These are phyloP conservation scores for Puma concolor DNA, from an alignment of 2,113 vertebrate genomes.

Conservation along the genomic window DNA sequence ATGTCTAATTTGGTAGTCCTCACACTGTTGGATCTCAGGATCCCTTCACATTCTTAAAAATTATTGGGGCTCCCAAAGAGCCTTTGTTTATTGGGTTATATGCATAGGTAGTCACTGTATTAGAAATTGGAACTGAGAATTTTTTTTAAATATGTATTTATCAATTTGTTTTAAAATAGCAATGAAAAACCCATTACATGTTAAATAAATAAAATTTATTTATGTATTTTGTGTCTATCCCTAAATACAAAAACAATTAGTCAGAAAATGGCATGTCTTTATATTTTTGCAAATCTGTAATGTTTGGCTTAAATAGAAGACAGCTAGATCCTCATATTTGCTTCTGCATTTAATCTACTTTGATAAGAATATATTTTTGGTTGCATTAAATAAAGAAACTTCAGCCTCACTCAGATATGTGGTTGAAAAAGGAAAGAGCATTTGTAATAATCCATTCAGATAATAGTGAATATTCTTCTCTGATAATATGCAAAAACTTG, in stretches of 20 bases:
- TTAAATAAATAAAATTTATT: not conserved
- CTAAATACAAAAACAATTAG: conserved; percentile 1
- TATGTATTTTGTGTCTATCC: not conserved
- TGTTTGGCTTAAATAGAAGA: not conserved
- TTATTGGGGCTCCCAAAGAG: not conserved
- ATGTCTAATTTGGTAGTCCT: not conserved
- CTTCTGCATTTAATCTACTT: conserved; percentile 32
- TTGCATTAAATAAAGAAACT: conserved; percentile 9
- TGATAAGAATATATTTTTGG: not conserved
- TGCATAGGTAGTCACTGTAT: not conserved
- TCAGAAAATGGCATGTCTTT: not conserved
- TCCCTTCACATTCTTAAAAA: not conserved
- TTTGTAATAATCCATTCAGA: conserved; percentile 38
- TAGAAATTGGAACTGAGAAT: conserved; percentile 17
- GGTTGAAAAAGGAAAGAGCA: not conserved
- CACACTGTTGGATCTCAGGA: not conserved
- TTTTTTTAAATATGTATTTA: not conserved
- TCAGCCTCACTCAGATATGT: not conserved
- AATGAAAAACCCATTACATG: not conserved
- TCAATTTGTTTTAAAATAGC: conserved; percentile 37
- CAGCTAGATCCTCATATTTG: not conserved
- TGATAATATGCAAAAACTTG: conserved; percentile 23
- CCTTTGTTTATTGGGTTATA: not conserved
- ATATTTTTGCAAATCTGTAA: conserved; percentile 32
- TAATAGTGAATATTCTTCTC: not conserved